Base-by-base conservation (phyloP, 2,113 vertebrate genomes). In the Alligator mississippiensis region DNA sequence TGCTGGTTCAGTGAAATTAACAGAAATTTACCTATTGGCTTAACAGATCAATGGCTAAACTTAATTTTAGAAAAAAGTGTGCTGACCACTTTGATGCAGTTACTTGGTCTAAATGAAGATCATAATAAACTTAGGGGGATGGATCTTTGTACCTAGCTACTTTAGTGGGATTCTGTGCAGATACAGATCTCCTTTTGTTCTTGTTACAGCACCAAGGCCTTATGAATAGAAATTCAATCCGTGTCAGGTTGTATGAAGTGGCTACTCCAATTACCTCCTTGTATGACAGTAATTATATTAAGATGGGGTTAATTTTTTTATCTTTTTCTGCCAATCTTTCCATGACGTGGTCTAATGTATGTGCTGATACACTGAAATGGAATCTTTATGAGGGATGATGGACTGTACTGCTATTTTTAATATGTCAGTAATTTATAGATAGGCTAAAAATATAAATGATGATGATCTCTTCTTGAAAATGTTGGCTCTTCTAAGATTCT, bases 371-470 rank as follows among this genome's bases (percentile, higher is more conserved):
- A 77, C 11, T 61, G 93, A 96, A 91, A 91, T 77, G 87, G 88
- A 58, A 77, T 84, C 14, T 95, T 97, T 96, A 95, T 79, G 92
- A 94, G 84, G 72, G 87, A 80, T 82, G 91, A 94, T 93, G 82
- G 85, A 93, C 90, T 96, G 78, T 58, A 82, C 62, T 90, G 93
- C 81, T 91, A 87, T 95, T 92, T 96, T 97, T 96, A 97, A 97
- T 93, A 94, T 88, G 76, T 91, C 93, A 93, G 97, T 96, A 96
- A 95, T 97, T 97, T 87, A 79, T 47, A 92, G 91, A 81, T 87
- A 95, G 79, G 93, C 84, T 84, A 95, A 93, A 90, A 97, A 92
- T 92, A 94, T 94, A 59, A 87, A 75, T 85, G 90, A 34, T 58
- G 60, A 82, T 90, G 95, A 24, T 88, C 84, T 79, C 28, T 72